Base-by-base conservation (phyloP, 2,113 vertebrate species). In the Pogonocichla stellata region DNA sequence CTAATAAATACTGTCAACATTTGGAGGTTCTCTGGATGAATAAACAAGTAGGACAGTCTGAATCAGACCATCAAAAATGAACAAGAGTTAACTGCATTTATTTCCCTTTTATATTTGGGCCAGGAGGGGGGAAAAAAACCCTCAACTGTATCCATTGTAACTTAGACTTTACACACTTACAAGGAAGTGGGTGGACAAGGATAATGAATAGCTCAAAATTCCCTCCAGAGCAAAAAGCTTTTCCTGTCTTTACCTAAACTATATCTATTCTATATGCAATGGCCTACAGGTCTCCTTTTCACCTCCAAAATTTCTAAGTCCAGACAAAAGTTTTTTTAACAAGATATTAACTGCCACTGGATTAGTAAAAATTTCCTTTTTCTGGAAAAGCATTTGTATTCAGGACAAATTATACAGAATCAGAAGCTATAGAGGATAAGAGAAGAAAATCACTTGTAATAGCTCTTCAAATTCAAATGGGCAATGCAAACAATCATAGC, bases 401-500 rank as follows among this genome's bases (percentile, higher is more conserved):
- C 84, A 82, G 57, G 50, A 87, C 31, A 89, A 82, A 88, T 75
- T 50, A 77, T 36, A 82, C 8, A 73, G 56, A 89, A 81, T 42
- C 13, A 2, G 90, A 58, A 92, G 45, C 58, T 93, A 57, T 38
- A n/a, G 17, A 67, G 34, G 8, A 56, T 78, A 69, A 85, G 48
- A 95, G n/a, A 89, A 56, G 53, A 93, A 85, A 92, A 95, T 87
- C 62, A 48, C 75, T 82, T 61, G 75, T 29, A 92, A 92, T 14
- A 93, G 74, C 86, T 84, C 80, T 95, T 97, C 88, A 79, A 79
- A 97, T 95, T 93, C 93, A 95, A 96, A 92, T n/a, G 23, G 75
- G n/a, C 73, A 87, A 28, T 79, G 92, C 64, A 87, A 96, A 97
- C 73, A 77, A 82, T 57, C 56, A 73, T 54, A 74, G 62, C 3